Base-by-base conservation (phyloP, 2,888 invertebrate species). In the Acanthosoma haemorrhoidale region DNA sequence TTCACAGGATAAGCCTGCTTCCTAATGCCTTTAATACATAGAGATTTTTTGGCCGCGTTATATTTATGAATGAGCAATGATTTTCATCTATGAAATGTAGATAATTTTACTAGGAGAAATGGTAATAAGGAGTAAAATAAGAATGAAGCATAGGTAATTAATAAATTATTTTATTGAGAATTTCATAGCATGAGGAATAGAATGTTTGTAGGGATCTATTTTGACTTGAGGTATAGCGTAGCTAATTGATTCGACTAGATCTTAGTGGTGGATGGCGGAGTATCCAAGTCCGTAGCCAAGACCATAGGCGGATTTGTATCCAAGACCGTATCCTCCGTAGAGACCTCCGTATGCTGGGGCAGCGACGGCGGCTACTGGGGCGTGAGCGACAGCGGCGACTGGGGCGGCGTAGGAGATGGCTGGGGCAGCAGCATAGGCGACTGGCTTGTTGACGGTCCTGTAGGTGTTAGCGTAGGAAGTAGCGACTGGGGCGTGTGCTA, bases 381-480 rank as follows among this genome's bases (percentile, higher is more conserved):
- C 25, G 25, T 57, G 38, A 34, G 60, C 34, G 18, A 64, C 51
- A 32, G 69, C 60, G 41, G 70, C 43, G 39, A 61, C 63, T 36
- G 59, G 43, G 43, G 16, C 3, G 2, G 69, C 59, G 59, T 60
- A 32, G 1, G 41, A 11, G 29, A 69, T 5, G 25, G 51, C 67
- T 3, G 57, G 68, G 2, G 43, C 59, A 25, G n/a, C n/a, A n/a
- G n/a, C n/a, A n/a, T 11, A 70, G 63, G 58, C 69, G 66, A 29
- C 70, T 5, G 51, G 83, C 82, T 15, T 71, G 71, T 38, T 38
- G 57, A 41, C 34, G 29, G 78, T 86, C 84, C 80, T 86, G 81
- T 86, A 84, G 74, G 84, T 83, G 81, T 86, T 87, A 76, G 87
- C 84, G 79, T 87, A 87, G 74, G 86, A 86, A 75, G 86, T 86